These are phyloP conservation scores for Aramus guarauna DNA, from an alignment of 2,113 vertebrate genomes.

Conservation along the genomic window DNA sequence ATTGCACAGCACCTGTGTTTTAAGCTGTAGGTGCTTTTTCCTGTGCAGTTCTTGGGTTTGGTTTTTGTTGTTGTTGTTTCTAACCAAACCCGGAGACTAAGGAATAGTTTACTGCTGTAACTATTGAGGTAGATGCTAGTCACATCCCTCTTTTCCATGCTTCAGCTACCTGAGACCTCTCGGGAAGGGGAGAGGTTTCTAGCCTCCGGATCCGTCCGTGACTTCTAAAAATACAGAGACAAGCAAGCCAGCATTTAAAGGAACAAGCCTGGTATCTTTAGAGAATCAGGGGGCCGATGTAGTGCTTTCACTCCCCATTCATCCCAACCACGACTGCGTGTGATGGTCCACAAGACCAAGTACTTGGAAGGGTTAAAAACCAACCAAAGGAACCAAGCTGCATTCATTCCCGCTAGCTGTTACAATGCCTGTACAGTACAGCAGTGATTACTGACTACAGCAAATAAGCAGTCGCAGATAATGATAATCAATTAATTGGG, in stretches of 20 bases:
- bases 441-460: background rate
- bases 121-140: background rate
- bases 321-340: background rate
- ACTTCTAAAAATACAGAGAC: background rate
- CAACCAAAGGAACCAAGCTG: background rate
- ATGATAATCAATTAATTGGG: background rate
- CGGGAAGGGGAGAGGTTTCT: background rate
- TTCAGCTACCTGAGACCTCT: background rate
- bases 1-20: background rate
- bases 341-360: background rate
- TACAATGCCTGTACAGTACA: background rate
- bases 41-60: background rate
- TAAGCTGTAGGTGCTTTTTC: background rate
- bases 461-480: background rate
- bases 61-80: background rate
- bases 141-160: conserved; percentile 4
- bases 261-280: background rate
- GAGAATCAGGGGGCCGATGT: background rate
- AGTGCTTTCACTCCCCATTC: background rate
- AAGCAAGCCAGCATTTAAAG: background rate
- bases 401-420: background rate
- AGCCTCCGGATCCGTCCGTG: background rate
- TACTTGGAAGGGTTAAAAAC: background rate
- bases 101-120: background rate
- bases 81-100: background rate